Conservation (phyloP, 2,113 vertebrate species). For the Stictonetta naevosa region DNA sequence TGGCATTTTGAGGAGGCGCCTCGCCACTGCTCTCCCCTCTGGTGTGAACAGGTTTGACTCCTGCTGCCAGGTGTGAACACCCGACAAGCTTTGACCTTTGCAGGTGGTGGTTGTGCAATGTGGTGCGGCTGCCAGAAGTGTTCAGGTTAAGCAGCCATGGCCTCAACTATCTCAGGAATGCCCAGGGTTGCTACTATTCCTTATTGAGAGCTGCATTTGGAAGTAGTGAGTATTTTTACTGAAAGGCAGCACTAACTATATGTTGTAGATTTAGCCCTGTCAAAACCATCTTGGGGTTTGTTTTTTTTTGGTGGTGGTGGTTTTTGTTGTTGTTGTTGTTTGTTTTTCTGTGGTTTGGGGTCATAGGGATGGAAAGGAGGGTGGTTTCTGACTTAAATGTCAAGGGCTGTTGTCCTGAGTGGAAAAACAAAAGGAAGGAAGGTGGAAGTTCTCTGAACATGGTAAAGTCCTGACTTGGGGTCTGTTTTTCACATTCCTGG, state of each 20-base stretch:
- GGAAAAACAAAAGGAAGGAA: not conserved
- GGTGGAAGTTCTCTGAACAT: not conserved
- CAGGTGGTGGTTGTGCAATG: not conserved
- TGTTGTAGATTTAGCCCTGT: not conserved
- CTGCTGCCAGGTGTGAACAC: not conserved
- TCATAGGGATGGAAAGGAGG: not conserved
- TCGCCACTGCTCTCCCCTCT: not conserved
- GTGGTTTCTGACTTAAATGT: not conserved
- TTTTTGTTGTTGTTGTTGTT: not conserved
- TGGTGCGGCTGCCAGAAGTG: not conserved
- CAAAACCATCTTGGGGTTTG: not conserved
- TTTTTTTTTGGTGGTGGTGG: too few species aligned
- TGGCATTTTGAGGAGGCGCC: not conserved
- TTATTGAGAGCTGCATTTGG: not conserved
- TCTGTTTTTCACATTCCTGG: not conserved
- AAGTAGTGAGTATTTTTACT: not conserved
- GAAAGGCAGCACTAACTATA: not conserved
- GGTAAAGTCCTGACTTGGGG: not conserved
- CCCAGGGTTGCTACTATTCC: not conserved
- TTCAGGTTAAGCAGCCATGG: not conserved
- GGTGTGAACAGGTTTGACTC: not conserved
- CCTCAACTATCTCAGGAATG: not conserved
- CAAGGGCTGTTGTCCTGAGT: accelerated
- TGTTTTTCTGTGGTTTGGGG: not conserved
- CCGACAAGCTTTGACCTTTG: not conserved